Percentiles rank a stretch among this genome's conserved stretches.
phyloP scores from a whole-genome alignment of 2,888 invertebrate species.

The Ormyrus pomaceus region DNA sequence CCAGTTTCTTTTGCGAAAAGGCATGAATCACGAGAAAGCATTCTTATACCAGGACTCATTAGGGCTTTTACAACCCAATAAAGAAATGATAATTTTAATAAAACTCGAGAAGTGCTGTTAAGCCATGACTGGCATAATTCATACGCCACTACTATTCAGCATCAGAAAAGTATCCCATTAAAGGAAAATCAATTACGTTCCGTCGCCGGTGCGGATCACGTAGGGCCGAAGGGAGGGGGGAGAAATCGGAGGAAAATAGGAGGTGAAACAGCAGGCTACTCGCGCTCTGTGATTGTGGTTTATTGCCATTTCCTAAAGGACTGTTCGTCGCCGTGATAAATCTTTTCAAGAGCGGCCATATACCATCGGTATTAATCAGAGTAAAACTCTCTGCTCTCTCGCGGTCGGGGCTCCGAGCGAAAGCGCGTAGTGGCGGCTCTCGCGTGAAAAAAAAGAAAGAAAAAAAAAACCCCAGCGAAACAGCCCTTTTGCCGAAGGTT shows the following conservation, averaged over 20 bases:
- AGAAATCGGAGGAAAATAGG: not conserved
- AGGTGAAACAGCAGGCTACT: slow-evolving; percentile 24
- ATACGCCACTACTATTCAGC: not conserved
- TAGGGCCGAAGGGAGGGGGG: too few species aligned
- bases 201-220: not conserved
- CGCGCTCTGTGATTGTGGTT: slow-evolving; percentile 53
- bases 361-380: slow-evolving; percentile 57
- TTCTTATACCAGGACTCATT: not conserved
- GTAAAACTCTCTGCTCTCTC: slow-evolving; percentile 39
- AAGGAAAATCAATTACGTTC: slow-evolving; percentile 41
- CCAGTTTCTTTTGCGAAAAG: too few species aligned
- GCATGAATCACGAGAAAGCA: too few species aligned
- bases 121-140: not conserved
- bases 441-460: slow-evolving; percentile 11
- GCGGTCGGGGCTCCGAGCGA: not conserved
- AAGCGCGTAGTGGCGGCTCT: not conserved
- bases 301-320: slow-evolving; percentile 55
- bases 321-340: slow-evolving; percentile 54
- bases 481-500: slow-evolving; percentile 12
- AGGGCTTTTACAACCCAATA: not conserved
- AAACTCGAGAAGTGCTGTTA: not conserved
- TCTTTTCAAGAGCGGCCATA: slow-evolving; percentile 50
- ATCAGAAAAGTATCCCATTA: slow-evolving; percentile 33
- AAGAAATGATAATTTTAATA: slow-evolving; percentile 11
- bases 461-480: slow-evolving; percentile 45